Evolutionary conservation across 2,113 vertebrate species (phyloP).

Genomic region (Columba livia): DNA sequence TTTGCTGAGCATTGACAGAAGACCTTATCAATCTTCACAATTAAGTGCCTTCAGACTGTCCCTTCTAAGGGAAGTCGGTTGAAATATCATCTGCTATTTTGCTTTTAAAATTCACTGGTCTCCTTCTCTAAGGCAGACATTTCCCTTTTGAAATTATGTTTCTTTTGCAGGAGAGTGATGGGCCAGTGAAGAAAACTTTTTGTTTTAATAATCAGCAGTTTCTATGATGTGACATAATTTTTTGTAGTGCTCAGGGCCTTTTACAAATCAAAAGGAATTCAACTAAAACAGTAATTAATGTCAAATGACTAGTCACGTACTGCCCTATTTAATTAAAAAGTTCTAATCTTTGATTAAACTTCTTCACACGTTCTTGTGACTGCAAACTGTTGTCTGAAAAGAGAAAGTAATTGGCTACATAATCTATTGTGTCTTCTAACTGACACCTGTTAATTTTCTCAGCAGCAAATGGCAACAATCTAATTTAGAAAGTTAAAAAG

Average conservation of each 20-base stretch:
- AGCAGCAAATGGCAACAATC: slow-evolving; percentile 49
- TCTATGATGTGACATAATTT: slow-evolving; percentile 69
- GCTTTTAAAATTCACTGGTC: slow-evolving; percentile 50
- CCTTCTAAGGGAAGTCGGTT: slow-evolving; percentile 61
- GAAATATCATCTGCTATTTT: slow-evolving; percentile 71
- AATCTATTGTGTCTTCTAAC: slow-evolving; percentile 70
- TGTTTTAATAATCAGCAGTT: slow-evolving; percentile 76
- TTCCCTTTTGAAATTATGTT: slow-evolving; percentile 66
- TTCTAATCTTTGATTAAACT: slow-evolving; percentile 81
- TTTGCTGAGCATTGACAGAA: slow-evolving; percentile 60
- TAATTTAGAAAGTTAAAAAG: slow-evolving; percentile 52
- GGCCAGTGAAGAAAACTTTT: slow-evolving; percentile 71
- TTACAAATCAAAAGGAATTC: slow-evolving; percentile 78
- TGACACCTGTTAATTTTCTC: slow-evolving; percentile 73
- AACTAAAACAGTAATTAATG: slow-evolving; percentile 82
- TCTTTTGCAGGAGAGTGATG: slow-evolving; percentile 54
- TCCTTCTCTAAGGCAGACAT: slow-evolving; percentile 42
- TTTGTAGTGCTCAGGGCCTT: slow-evolving; percentile 65
- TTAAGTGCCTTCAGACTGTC: slow-evolving; percentile 68
- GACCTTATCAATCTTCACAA: slow-evolving; percentile 73
- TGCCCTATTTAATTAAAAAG: slow-evolving; percentile 78
- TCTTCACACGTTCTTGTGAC: slow-evolving; percentile 68
- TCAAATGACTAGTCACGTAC: slow-evolving; percentile 77
- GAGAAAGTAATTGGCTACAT: slow-evolving; percentile 62
- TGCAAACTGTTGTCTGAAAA: slow-evolving; percentile 76